phyloP scores from a whole-genome alignment of 2,888 invertebrate genomes.

The Conomelus anceps region DNA sequence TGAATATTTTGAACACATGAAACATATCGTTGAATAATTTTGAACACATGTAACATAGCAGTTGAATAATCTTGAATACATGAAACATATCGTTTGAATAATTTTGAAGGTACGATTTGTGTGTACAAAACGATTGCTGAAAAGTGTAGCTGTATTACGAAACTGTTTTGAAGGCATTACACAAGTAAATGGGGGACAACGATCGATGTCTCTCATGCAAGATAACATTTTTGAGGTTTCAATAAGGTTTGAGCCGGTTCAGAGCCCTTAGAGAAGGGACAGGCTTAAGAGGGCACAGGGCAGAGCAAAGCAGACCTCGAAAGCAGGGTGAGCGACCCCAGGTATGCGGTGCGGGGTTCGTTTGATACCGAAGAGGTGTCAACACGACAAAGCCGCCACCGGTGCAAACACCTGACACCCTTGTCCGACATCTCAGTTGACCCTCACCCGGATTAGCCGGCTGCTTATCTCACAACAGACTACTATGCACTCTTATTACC shows the following conservation, averaged over 20 bases:
- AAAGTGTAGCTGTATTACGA: too few relatives aligned
- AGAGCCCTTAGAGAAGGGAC: neutral
- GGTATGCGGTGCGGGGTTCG: neutral
- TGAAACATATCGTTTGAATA: too few relatives aligned
- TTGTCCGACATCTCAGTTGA: neutral
- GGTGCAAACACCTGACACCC: neutral
- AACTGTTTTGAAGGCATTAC: neutral
- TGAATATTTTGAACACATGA: too few relatives aligned
- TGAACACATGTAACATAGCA: too few relatives aligned
- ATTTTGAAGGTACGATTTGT: too few relatives aligned
- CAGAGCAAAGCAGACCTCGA: neutral
- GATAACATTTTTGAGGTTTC: neutral
- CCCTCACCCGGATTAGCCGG: neutral
- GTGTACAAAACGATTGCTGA: too few relatives aligned
- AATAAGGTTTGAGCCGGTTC: neutral
- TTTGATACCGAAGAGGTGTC: neutral
- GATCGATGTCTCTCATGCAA: neutral
- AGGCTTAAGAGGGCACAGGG: neutral
- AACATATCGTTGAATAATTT: too few relatives aligned
- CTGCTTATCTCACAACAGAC: neutral
- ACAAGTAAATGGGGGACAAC: neutral
- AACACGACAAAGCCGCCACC: neutral
- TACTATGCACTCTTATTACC: neutral
- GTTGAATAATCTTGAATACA: too few relatives aligned
- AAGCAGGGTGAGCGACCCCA: neutral